Percentiles rank a stretch among this genome's conserved stretches.
phyloP scores from a whole-genome alignment of 2,888 invertebrate genomes.

The Agrotis exclamationis region DNA sequence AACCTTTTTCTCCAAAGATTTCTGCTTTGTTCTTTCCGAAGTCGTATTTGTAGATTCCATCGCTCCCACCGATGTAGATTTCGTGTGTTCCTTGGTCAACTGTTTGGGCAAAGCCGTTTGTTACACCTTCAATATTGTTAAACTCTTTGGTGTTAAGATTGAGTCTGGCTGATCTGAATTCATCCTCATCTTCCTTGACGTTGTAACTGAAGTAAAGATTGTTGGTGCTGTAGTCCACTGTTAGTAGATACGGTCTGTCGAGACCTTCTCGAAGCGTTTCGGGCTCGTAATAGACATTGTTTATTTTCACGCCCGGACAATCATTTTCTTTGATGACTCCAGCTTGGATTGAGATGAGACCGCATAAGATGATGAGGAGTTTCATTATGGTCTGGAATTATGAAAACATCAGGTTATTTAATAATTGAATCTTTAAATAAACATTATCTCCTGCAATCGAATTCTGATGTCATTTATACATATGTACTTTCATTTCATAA shows the following conservation, averaged over 20 bases:
- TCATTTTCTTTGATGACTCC: slow-evolving; percentile 69
- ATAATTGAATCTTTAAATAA: slow-evolving; percentile 3
- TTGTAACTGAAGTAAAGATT: slow-evolving; percentile 82
- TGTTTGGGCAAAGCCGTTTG: slow-evolving; percentile 81
- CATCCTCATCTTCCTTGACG: slow-evolving; percentile 69
- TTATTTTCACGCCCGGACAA: slow-evolving; percentile 74
- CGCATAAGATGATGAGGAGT: slow-evolving; percentile 66
- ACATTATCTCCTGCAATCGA: slow-evolving; percentile 15
- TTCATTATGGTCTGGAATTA: slow-evolving; percentile 71
- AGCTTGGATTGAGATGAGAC: slow-evolving; percentile 68
- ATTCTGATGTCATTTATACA: not conserved
- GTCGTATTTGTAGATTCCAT: slow-evolving; percentile 83
- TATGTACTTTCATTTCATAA: slow-evolving; percentile 14
- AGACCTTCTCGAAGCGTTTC: slow-evolving; percentile 75
- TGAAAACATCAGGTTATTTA: not conserved
- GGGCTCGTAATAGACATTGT: slow-evolving; percentile 72
- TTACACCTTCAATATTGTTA: slow-evolving; percentile 72
- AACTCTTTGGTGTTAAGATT: slow-evolving; percentile 79
- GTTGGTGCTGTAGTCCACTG: slow-evolving; percentile 78
- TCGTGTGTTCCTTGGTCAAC: slow-evolving; percentile 77
- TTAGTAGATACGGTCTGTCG: slow-evolving; percentile 79
- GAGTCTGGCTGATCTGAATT: slow-evolving; percentile 76
- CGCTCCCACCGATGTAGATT: slow-evolving; percentile 80
- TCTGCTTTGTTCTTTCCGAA: slow-evolving; percentile 73
- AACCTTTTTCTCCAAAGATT: slow-evolving; percentile 70